These are phyloP conservation scores for Hedychridium roseum DNA, from an alignment of 2,888 invertebrate genomes.

Conservation along the genomic window DNA sequence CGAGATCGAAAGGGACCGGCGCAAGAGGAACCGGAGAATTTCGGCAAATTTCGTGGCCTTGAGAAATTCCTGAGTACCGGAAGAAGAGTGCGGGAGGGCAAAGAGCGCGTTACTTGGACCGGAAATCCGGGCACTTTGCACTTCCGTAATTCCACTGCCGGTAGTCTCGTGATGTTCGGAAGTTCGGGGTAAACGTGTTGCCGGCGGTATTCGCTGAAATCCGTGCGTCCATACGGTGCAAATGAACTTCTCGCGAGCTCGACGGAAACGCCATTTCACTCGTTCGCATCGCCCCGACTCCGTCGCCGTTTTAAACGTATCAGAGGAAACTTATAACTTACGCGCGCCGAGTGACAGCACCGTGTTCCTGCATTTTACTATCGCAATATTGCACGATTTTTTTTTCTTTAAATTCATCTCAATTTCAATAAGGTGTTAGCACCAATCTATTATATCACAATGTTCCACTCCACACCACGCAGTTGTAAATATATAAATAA, in stretches of 20 bases:
- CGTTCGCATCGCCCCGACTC: constrained; percentile 24
- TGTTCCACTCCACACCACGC: constrained; percentile 64
- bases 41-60: no score
- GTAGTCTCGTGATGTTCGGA: no score
- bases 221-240: no score
- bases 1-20: no score
- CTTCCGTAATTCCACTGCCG: no score
- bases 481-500: constrained; percentile 64
- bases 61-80: no score
- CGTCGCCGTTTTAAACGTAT: constrained; percentile 22
- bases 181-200: no score
- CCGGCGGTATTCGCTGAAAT: no score
- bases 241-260: constrained; percentile 27
- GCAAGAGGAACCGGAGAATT: no score
- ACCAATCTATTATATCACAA: constrained; percentile 65
- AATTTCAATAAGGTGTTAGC: constrained; percentile 65
- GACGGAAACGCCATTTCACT: constrained; percentile 30
- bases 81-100: no score
- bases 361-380: constrained; percentile 47
- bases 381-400: constrained; percentile 62
- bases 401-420: constrained; percentile 57
- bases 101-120: no score
- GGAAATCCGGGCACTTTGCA: no score
- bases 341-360: constrained; percentile 51
- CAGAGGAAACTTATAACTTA: constrained; percentile 30